phyloP scores from a whole-genome alignment of 2,888 invertebrate genomes.

The Nomada hirtipes region DNA sequence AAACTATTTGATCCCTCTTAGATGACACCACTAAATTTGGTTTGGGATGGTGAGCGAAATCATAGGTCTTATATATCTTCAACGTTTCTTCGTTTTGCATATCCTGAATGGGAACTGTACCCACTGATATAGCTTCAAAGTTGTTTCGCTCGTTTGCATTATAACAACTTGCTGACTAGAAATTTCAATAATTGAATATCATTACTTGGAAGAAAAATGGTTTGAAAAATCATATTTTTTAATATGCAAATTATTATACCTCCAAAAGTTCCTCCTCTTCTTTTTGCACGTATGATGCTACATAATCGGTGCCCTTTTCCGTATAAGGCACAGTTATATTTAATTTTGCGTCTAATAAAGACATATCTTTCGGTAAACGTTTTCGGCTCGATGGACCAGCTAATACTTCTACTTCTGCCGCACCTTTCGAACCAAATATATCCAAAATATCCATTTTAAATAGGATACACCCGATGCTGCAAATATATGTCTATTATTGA shows the following conservation, averaged over 20 bases:
- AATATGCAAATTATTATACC: constrained; percentile 63
- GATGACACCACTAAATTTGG: constrained; percentile 76
- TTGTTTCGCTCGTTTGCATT: neutral
- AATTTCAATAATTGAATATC: constrained; percentile 3
- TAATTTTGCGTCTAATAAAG: constrained; percentile 19
- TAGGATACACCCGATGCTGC: neutral
- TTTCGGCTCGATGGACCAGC: constrained; percentile 27
- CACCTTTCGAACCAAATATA: constrained; percentile 60
- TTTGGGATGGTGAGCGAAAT: constrained; percentile 76
- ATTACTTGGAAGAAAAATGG: neutral
- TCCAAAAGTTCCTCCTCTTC: constrained; percentile 76
- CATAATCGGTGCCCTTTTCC: constrained; percentile 76
- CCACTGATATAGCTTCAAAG: constrained; percentile 76
- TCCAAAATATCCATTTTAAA: constrained; percentile 67
- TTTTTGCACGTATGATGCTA: constrained; percentile 74
- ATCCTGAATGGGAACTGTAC: constrained; percentile 73
- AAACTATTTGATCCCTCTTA: constrained; percentile 87
- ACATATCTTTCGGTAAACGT: neutral
- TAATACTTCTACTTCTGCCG: constrained; percentile 30
- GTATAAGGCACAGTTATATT: neutral
- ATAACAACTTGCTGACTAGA: constrained; percentile 30
- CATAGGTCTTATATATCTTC: constrained; percentile 80
- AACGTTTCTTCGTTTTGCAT: constrained; percentile 66
- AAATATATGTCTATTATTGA: neutral
- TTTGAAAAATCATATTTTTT: neutral